Base-by-base conservation (phyloP, 2,113 vertebrate genomes). In the Ictalurus furcatus region DNA sequence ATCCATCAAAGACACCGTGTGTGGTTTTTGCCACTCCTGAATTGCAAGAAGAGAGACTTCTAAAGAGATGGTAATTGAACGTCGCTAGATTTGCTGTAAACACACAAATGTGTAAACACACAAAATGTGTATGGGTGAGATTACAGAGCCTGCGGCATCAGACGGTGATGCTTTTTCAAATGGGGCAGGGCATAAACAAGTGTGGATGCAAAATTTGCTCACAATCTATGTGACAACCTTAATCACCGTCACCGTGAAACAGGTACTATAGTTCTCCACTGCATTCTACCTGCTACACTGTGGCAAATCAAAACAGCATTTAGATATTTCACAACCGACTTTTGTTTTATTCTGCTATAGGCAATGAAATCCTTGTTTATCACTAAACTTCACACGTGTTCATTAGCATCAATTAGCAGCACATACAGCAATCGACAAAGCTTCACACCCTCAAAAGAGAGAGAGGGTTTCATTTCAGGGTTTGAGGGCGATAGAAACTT, bases 351-450 rank as follows among this genome's bases (percentile, higher is more conserved):
- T 80, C 87, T 78, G 65, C 59, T 59, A 76, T 73, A 88, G 30
- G 83, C 88, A 54, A 81, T n/a, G 25, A 81, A 85, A 88, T 54
- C 78, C 86, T 69, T 85, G 88, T 88, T 92, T 87, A 91, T 92
- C 59, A 34, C 58, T 76, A 85, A 65, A 88, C 78, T 90, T 91
- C 83, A 87, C 78, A 81, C 63, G 65, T 67, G 89, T 88, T 90
- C 86, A 92, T 92, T 92, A 90, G 90, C 83, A 91, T 89, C 85
- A 92, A 92, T 93, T 93, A 91, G 89, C 52, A 87, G 63, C 85
- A 87, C 59, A 37, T 88, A 88, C 83, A 92, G 89, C 87, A 88
- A 90, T 84, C 23, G 79, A 78, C 71, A 86, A 90, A 85, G 59
- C 88, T 61, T 87, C 65, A 61, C 76, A 6, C 84, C 87, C 90